Conservation (phyloP, 2,113 vertebrate species). For the Eulemur rufifrons region DNA sequence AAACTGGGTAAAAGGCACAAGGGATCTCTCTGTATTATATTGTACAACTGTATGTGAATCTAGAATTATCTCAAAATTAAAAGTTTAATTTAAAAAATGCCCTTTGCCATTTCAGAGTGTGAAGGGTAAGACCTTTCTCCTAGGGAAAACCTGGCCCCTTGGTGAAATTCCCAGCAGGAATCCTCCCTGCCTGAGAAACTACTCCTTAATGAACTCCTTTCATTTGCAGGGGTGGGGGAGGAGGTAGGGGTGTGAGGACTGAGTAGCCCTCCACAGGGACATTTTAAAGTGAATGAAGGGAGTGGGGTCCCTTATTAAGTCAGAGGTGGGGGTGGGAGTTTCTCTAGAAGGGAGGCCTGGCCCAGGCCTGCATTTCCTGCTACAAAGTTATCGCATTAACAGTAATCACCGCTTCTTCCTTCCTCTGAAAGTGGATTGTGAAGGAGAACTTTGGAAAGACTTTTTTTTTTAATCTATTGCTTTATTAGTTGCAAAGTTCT, state of each 20-base stretch:
- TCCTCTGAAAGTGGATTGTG: not conserved
- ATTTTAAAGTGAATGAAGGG: slow-evolving; percentile 78
- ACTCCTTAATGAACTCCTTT: slow-evolving; percentile 65
- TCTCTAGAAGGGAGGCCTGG: not conserved
- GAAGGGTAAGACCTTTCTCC: not conserved
- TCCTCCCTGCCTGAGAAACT: not conserved
- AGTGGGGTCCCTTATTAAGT: slow-evolving; percentile 56
- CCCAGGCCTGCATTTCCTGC: slow-evolving; percentile 68
- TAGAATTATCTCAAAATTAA: not conserved
- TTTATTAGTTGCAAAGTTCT: not conserved
- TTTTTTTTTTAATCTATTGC: slow-evolving; percentile 13
- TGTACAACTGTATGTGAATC: not conserved
- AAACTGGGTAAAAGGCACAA: not conserved
- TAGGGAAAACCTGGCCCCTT: not conserved
- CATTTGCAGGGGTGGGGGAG: slow-evolving; percentile 50
- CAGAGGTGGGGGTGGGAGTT: slow-evolving; percentile 20
- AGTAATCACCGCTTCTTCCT: not conserved
- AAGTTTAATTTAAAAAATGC: not conserved
- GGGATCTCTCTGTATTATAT: not conserved
- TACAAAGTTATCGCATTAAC: not conserved
- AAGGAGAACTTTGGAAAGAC: not conserved
- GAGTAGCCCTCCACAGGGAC: not conserved
- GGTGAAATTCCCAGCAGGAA: slow-evolving; percentile 60
- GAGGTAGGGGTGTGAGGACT: not conserved
- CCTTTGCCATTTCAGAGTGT: slow-evolving; percentile 16